Conservation (phyloP, 2,797 vertebrate genomes). For the Chelmon rostratus region DNA sequence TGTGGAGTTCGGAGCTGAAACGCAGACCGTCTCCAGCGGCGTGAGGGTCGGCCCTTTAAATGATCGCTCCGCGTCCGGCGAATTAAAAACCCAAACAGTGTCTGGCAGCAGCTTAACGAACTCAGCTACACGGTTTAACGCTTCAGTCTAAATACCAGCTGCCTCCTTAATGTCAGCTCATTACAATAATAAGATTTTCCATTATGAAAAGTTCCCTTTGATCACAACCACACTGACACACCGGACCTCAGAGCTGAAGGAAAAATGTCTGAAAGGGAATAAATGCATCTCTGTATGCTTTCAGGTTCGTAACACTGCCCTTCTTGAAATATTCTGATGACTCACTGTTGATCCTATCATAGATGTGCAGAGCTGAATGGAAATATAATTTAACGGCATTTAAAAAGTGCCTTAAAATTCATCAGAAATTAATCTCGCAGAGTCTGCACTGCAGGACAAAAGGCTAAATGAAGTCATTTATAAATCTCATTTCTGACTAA, state of each 20-base stretch:
- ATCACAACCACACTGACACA: background rate
- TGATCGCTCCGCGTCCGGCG: background rate
- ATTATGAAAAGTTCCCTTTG: background rate
- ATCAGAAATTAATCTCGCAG: background rate
- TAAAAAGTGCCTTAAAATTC: background rate
- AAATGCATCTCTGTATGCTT: background rate
- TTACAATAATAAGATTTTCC: background rate
- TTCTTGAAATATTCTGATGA: background rate
- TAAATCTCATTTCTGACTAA: constrained; percentile 6
- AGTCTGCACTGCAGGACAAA: background rate
- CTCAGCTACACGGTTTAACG: constrained; percentile 1
- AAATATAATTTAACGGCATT: background rate
- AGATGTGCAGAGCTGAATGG: background rate
- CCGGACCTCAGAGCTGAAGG: background rate
- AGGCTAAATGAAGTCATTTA: background rate
- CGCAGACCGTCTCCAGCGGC: background rate
- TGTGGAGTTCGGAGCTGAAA: background rate
- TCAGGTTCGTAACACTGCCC: background rate
- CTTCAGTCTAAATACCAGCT: constrained; percentile 11
- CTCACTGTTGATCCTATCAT: background rate
- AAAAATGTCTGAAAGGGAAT: background rate
- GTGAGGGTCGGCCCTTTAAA: background rate
- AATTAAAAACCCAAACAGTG: constrained; percentile 11
- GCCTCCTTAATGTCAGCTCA: constrained; percentile 9
- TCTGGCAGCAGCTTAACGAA: constrained; percentile 12